Percentiles rank a stretch among this genome's conserved stretches.
Evolutionary conservation across 2,888 invertebrate genomes (phyloP).

Genomic region (Pseudoips prasinana): DNA sequence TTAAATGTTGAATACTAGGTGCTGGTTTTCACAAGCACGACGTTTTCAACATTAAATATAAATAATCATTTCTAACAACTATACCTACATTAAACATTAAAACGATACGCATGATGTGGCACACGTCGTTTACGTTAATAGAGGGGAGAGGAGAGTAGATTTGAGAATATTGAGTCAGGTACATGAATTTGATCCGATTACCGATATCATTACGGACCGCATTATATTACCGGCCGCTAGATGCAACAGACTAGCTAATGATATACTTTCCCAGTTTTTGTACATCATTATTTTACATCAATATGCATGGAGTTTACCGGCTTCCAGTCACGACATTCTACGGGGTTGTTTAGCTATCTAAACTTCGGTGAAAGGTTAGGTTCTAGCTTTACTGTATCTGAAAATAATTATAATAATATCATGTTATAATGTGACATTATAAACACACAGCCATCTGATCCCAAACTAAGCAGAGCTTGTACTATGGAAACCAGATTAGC

Average conservation of each 20-base stretch:
- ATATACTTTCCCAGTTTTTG: constrained; percentile 35
- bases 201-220: constrained; percentile 39
- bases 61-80: background rate
- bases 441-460: too few relatives aligned
- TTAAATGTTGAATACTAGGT: background rate
- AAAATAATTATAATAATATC: too few relatives aligned
- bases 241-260: constrained; percentile 27
- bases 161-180: constrained; percentile 34
- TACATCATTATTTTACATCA: constrained; percentile 31
- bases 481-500: too few relatives aligned
- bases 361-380: constrained; percentile 21
- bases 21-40: background rate
- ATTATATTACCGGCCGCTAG: constrained; percentile 27
- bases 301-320: constrained; percentile 23
- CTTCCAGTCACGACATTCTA: constrained; percentile 27
- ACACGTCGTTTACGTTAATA: constrained; percentile 37
- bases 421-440: too few relatives aligned
- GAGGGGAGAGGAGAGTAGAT: constrained; percentile 38
- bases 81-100: constrained; percentile 21
- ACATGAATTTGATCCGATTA: constrained; percentile 37
- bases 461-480: too few relatives aligned
- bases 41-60: background rate
- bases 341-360: constrained; percentile 22
- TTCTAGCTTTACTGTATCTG: too few relatives aligned
- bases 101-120: constrained; percentile 15